Base-by-base conservation (phyloP, 2,797 vertebrate genomes). In the Dromococcyx pavoninus region DNA sequence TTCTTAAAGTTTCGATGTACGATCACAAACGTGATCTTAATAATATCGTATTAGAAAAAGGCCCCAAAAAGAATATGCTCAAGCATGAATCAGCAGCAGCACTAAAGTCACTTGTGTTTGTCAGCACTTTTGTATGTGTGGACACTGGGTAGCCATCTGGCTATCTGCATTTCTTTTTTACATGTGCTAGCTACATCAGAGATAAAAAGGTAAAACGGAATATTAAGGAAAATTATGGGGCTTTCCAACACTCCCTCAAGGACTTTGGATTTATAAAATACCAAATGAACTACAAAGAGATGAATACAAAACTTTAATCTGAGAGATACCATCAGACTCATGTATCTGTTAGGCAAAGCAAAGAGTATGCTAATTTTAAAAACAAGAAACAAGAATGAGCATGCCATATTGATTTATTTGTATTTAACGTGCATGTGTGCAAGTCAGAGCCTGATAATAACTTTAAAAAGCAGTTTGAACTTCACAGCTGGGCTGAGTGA, bases 341-440 rank as follows among this genome's bases (percentile, higher is more conserved):
- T 92, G 69, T 92, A 95, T 95, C 94, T 94, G 82, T 71, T 91
- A 91, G 79, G 94, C 95, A 93, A 91, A 88, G 91, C 61, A 81
- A 81, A 67, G 74, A 80, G n/a, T 86, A 94, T 83, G 81, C 85
- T 95, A 95, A 96, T 96, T 96, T 96, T 85, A 79, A 94, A 93
- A 91, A 87, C 71, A 93, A 84, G 80, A 94, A 91, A 85, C 91
- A 94, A 92, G 94, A 96, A 79, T 81, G 91, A 96, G 86, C 89
- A 80, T 93, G 86, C 89, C 44, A 53, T 94, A 90, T 95, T 90
- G 89, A 95, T 95, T 95, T 96, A 91, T 91, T 96, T 94, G 76
- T 90, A 71, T 94, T 94, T 95, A 89, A 61, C 41, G 64, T 90
- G 83, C 65, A 56, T 91, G 69, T 95, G 80, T 93, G 84, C 93